phyloP scores from a whole-genome alignment of 1,140 invertebrate genomes.

The Pollicipes pollicipes region DNA sequence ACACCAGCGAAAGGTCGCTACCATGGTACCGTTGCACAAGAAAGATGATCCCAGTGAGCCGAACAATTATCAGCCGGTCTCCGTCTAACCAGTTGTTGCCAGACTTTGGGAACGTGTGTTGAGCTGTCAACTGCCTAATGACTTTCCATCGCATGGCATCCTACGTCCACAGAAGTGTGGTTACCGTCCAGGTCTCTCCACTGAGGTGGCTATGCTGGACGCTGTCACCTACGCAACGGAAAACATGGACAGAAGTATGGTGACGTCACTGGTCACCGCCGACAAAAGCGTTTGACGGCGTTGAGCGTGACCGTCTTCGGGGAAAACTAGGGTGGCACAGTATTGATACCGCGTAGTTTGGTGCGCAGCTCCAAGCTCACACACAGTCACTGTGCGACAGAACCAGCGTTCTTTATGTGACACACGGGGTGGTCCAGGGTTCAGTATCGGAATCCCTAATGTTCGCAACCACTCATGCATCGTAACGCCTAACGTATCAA shows the following conservation, averaged over 20 bases:
- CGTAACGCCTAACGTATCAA: no score
- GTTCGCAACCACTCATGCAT: no score
- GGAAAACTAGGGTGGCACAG: background rate
- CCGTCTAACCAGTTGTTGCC: background rate
- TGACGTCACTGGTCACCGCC: background rate
- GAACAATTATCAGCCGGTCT: background rate
- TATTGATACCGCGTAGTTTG: background rate
- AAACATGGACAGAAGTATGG: background rate
- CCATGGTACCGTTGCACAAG: background rate
- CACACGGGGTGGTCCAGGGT: background rate
- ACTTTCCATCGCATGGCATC: background rate
- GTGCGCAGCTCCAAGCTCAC: background rate
- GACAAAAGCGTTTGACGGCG: background rate
- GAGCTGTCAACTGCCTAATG: background rate
- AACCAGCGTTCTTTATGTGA: background rate
- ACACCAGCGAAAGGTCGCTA: background rate
- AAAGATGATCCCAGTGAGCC: background rate
- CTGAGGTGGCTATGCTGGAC: background rate
- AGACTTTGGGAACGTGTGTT: background rate
- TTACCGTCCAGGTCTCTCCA: background rate
- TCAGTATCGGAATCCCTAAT: no score
- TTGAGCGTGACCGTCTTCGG: background rate
- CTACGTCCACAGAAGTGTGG: background rate
- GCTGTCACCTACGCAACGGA: background rate
- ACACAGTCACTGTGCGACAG: background rate